Evolutionary conservation across 2,113 vertebrate species (phyloP).

Genomic region (Naja naja): DNA sequence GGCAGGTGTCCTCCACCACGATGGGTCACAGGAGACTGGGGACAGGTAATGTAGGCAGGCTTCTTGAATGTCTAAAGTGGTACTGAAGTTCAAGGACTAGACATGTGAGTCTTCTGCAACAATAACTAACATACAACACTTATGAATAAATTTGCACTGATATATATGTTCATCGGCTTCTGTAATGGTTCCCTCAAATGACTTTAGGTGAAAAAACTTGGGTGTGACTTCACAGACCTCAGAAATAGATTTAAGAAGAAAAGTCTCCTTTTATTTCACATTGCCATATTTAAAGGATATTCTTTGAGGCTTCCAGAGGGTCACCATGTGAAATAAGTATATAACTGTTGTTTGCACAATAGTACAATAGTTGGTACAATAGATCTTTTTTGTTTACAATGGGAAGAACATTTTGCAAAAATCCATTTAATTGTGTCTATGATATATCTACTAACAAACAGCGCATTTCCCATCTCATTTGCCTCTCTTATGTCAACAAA

Average conservation of each 20-base stretch:
- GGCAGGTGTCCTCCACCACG: constrained; percentile 92
- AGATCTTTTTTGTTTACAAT: background rate
- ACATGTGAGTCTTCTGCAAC: background rate
- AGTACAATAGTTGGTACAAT: background rate
- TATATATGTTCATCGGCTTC: background rate
- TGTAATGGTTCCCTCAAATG: background rate
- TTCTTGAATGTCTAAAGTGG: background rate
- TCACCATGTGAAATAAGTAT: background rate
- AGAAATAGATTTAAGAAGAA: background rate
- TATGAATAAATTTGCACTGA: background rate
- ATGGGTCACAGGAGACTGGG: constrained; percentile 97
- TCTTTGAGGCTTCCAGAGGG: background rate
- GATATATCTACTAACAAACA: background rate
- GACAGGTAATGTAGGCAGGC: constrained; percentile 77
- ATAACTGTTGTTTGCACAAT: background rate
- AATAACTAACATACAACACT: background rate
- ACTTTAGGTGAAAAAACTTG: background rate
- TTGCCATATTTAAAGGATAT: background rate
- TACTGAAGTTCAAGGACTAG: background rate
- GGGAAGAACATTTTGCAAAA: background rate
- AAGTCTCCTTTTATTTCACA: background rate
- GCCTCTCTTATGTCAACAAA: background rate
- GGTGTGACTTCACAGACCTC: background rate
- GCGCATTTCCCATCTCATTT: background rate
- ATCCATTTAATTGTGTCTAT: background rate